phyloP scores from a whole-genome alignment of 2,888 invertebrate species.

The Heptascelio sp. region DNA sequence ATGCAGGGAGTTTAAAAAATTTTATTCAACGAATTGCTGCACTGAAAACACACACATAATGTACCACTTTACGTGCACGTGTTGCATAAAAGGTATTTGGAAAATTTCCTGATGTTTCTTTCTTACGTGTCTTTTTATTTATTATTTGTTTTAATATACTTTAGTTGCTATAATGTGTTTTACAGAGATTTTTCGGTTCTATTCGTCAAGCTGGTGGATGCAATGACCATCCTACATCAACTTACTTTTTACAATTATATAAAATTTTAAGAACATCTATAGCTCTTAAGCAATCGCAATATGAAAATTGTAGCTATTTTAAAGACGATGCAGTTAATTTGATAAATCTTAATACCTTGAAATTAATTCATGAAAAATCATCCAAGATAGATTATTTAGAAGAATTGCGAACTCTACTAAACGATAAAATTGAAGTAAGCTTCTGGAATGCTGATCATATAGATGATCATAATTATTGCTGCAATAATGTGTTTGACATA shows the following conservation, averaged over 20 bases:
- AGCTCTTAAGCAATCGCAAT: background rate
- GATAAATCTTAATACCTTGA: background rate
- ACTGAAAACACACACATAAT: no score
- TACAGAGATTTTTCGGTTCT: conserved; percentile 1
- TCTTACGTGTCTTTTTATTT: no score
- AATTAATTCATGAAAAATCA: background rate
- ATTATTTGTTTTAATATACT: background rate
- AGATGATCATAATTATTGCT: no score
- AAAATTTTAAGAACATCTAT: background rate
- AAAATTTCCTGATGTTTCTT: no score
- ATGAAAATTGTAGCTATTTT: background rate
- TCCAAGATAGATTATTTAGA: background rate
- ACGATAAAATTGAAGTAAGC: no score
- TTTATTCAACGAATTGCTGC: background rate
- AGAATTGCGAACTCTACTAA: no score
- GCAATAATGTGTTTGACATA: no score
- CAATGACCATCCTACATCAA: conserved; percentile 1
- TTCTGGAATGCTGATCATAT: no score
- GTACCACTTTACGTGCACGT: no score
- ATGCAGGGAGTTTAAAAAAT: background rate
- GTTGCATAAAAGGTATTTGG: no score
- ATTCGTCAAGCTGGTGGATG: conserved; percentile 8
- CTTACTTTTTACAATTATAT: conserved; percentile 1
- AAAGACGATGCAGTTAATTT: background rate
- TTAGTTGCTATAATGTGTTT: background rate